Base-by-base conservation (phyloP, 2,797 vertebrate species). In the Scolopax bukidnonensis region DNA sequence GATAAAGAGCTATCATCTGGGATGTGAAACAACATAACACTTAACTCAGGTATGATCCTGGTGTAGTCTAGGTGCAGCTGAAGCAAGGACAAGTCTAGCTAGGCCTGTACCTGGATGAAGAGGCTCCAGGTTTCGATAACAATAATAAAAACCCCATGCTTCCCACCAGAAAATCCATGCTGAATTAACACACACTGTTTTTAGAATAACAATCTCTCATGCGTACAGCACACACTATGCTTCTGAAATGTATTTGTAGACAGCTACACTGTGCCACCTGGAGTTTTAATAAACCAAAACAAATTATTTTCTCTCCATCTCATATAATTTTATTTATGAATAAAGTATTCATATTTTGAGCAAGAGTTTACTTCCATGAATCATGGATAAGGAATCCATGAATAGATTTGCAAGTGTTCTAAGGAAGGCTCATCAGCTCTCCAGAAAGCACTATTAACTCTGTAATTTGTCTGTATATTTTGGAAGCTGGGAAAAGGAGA, bases 201-300 rank as follows among this genome's bases (percentile, higher is more conserved):
- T 77, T 23, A 68, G 64, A 89, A 90, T 80, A 84, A 36, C 13
- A 32, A 10, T 68, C 17, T 74, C 24, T 77, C 15, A 11, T n/a
- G 16, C 1, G 0, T 57, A 53, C 19, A 64, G 51, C 10, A 38
- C 32, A 47, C 47, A 19, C 53, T 43, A 48, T 0, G 3, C 32
- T 81, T 88, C 69, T 89, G 53, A 95, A 95, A 92, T 30, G 41
- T 75, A 67, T 87, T 89, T 89, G 65, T 78, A 56, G 82, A 59
- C 1, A 16, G 76, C n/a, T 93, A 54, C 24, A 67, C 38, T 70
- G 16, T 86, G 89, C 67, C 86, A 93, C 86, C 95, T 92, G 93
- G 80, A 95, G 83, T 89, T 96, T 68, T 87, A 94, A 90, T 93
- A 96, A 97, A 90, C 50, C 61, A 89, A 94, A 65, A 11, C 33